These are phyloP conservation scores for Seriola dumerili DNA, from an alignment of 2,113 vertebrate genomes.

Conservation along the genomic window DNA sequence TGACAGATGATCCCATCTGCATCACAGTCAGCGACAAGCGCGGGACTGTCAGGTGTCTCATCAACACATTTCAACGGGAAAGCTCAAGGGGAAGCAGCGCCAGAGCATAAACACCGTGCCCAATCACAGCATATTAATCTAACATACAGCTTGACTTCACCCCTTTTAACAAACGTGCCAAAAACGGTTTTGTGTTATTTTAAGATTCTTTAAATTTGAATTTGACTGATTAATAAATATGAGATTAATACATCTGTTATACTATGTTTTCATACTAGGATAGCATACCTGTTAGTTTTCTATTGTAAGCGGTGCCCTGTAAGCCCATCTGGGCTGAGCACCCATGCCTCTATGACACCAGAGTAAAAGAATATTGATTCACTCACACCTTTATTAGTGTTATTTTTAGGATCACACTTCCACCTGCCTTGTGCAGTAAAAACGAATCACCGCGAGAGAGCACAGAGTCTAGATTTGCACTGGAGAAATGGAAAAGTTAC, in stretches of 20 bases:
- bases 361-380: constrained; percentile 16
- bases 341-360: background rate
- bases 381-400: constrained; percentile 17
- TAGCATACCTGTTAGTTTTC: background rate
- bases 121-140: constrained; percentile 28
- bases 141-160: background rate
- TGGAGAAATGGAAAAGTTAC: constrained; percentile 11
- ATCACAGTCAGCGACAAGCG: constrained; percentile 66
- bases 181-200: background rate
- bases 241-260: no score
- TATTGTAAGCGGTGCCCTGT: background rate
- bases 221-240: no score
- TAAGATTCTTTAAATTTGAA: background rate
- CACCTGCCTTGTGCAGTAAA: background rate
- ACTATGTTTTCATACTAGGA: background rate
- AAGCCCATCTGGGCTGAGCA: background rate
- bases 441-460: no score
- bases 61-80: constrained; percentile 67
- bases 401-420: background rate
- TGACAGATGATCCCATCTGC: constrained; percentile 73
- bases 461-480: background rate
- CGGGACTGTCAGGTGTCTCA: constrained; percentile 74
- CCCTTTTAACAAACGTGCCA: constrained; percentile 1
- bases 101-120: constrained; percentile 35
- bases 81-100: constrained; percentile 37